Evolutionary conservation across 35 echinoderm and acorn worm genomes (phyloP), one percentile per base, ranked within the genome.

Genomic region (Ophioderma brevispina): DNA sequence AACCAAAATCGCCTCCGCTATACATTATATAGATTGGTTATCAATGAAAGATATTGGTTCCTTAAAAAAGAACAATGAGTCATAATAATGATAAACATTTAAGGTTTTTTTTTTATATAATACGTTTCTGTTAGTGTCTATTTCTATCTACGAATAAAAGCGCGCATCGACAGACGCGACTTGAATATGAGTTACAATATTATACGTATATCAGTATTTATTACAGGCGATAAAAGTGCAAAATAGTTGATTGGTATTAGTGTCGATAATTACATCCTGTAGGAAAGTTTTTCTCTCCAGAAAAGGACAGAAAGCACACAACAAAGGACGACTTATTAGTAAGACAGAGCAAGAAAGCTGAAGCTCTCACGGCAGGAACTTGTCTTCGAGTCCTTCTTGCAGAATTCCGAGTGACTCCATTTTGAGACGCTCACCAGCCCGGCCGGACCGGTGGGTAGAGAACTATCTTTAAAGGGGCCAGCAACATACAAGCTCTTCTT

Each of bases 401-500:
- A 46, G 41, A 46, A 70, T 70, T 25, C 15, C 1, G 59, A 8
- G 59, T 70, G 59, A 30, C 41, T 70, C 59, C 59, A 70, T 4
- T 15, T 30, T 25, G 59, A 70, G 59, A 30, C 59, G 59, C 59
- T 70, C 28, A 8, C 59, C 59, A 18, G 5, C 59, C 59, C 59
- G 59, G 59, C 59, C 59, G 59, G 59, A n/a, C 59, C 59, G 59
- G 59, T 70, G 59, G 59, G 59, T 70, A 70, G 23, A 30, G 6
- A 70, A 25, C 59, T 70, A 70, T 70, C 86, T 70, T 70, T 70
- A 25, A n/a, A n/a, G 59, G 59, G 2, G 59, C 80, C 76, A 94
- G 76, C 36, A 94, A 81, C 87, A 94, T 64, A 70, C 76, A 75
- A 94, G 87, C 79, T 94, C 92, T 40, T 90, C 92, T 70, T 94